Evolutionary conservation across 2,113 vertebrate genomes (phyloP).

Genomic region (Plecturocebus donacophilus): DNA sequence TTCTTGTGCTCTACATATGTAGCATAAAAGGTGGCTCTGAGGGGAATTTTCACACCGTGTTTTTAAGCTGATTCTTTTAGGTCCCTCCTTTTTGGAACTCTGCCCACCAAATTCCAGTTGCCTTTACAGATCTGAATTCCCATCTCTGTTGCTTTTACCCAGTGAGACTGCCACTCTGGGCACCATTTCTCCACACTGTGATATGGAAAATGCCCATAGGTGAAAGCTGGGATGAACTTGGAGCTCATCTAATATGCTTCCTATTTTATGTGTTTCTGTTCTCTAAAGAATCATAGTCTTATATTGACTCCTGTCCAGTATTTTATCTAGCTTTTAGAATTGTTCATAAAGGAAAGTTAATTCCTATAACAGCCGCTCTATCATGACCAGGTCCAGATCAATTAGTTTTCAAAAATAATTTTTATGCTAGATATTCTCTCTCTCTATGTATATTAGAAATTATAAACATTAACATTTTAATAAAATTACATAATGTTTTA

Average conservation of each 20-base stretch:
- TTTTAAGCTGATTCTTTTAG: not conserved
- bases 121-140: not conserved
- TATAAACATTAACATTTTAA: too few relatives aligned
- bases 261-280: not conserved
- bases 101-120: not conserved
- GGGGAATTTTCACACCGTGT: not conserved
- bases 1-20: not conserved
- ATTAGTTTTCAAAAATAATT: not conserved
- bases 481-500: too few relatives aligned
- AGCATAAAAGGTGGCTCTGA: not conserved
- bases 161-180: not conserved
- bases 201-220: not conserved
- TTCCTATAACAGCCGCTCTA: not conserved
- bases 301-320: not conserved
- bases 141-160: not conserved
- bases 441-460: not conserved
- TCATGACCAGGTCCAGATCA: not conserved
- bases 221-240: not conserved
- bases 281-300: not conserved
- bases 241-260: not conserved
- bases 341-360: not conserved
- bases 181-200: not conserved
- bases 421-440: not conserved
- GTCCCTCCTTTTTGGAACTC: not conserved
- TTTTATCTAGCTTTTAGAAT: not conserved